Conservation (phyloP, 2,113 vertebrate genomes). For the Petrocephalus microphthalmus region DNA sequence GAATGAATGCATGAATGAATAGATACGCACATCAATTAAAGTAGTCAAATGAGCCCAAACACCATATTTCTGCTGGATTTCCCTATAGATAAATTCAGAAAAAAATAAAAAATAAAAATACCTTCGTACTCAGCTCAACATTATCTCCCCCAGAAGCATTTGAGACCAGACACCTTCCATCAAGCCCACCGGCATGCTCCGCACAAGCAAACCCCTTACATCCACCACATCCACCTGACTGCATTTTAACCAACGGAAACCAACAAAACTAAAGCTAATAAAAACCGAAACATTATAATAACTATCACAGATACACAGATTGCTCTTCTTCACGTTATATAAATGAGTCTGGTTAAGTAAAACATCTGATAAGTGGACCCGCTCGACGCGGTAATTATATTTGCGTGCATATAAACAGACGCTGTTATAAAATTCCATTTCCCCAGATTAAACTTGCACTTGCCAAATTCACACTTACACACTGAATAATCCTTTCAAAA, state of each 20-base stretch:
- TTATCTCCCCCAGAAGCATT: background rate
- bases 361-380: background rate
- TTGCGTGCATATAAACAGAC: background rate
- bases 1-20: background rate
- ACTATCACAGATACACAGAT: background rate
- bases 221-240: background rate
- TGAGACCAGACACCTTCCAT: background rate
- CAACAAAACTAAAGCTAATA: background rate
- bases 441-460: background rate
- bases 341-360: background rate
- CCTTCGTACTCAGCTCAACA: background rate
- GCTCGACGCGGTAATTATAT: background rate
- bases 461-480: background rate
- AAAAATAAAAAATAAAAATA: too few relatives aligned
- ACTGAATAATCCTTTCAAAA: constrained; percentile 6
- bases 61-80: background rate
- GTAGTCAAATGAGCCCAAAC: background rate
- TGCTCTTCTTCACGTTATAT: background rate
- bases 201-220: background rate
- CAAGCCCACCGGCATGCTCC: background rate
- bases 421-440: background rate
- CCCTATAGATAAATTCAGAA: background rate
- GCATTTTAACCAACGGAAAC: background rate
- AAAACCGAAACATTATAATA: background rate
- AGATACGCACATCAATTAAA: background rate